Evolutionary conservation across 37 sponge, comb jelly and placozoan genomes (phyloP).

Genomic region (Cladorhizidae sp.): DNA sequence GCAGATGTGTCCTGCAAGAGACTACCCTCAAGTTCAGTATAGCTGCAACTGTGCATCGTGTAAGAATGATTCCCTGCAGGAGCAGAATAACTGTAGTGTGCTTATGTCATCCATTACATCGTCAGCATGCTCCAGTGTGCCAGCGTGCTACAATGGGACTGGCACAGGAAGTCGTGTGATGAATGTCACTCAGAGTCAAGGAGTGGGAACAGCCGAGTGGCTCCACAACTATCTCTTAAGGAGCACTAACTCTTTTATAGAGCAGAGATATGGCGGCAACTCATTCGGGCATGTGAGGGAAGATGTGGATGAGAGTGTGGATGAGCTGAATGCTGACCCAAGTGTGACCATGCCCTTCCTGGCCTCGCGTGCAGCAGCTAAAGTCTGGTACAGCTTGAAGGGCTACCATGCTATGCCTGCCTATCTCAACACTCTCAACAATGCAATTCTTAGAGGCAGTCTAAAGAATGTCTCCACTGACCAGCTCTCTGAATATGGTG

Average conservation of each 20-base stretch:
- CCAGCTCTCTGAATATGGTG: too few relatives aligned
- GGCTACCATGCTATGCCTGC: conserved; percentile 88
- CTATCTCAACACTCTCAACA: conserved; percentile 88
- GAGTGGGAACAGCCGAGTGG: not conserved
- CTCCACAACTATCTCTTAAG: conserved; percentile 45
- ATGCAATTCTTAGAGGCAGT: conserved; percentile 80
- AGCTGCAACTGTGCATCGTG: not conserved
- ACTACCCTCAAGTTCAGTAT: conserved; percentile 9
- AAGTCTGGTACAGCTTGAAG: conserved; percentile 90
- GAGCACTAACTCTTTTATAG: conserved; percentile 22
- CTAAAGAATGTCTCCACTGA: conserved; percentile 10
- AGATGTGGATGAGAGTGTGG: conserved; percentile 44
- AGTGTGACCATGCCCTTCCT: conserved; percentile 34
- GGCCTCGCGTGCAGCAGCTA: conserved; percentile 52
- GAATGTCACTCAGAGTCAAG: not conserved
- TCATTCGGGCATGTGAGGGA: conserved; percentile 55
- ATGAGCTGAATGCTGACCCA: conserved; percentile 13
- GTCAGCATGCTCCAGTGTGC: not conserved
- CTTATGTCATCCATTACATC: not conserved
- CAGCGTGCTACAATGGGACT: conserved; percentile 25
- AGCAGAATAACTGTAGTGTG: not conserved
- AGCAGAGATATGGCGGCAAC: conserved; percentile 75
- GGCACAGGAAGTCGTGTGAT: conserved; percentile 16
- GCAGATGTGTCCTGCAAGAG: not conserved
- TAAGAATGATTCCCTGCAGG: not conserved